Percentiles rank a stretch among this genome's conserved stretches.
phyloP scores from a whole-genome alignment of 1,140 invertebrate genomes.

The Acromyrmex charruanus region DNA sequence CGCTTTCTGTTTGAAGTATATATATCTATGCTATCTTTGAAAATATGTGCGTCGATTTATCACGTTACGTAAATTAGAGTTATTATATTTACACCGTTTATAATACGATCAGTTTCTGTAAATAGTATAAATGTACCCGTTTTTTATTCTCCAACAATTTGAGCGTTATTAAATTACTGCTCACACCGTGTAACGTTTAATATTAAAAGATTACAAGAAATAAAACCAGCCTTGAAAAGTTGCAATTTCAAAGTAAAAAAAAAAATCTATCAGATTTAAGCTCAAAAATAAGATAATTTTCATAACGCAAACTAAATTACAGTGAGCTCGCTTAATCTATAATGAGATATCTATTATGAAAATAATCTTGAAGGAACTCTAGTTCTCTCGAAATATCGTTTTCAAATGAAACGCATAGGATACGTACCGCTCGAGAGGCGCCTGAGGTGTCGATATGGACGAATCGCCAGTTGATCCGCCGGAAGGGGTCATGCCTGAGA shows the following conservation, averaged over 20 bases:
- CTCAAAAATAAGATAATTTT: not conserved
- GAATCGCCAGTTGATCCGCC: constrained; percentile 43
- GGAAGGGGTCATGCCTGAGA: constrained; percentile 61
- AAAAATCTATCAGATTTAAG: not conserved
- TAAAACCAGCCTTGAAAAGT: too few relatives aligned
- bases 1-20: not conserved
- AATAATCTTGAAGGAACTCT: not conserved
- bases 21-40: constrained; percentile 15
- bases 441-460: constrained; percentile 44
- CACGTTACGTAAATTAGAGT: not conserved
- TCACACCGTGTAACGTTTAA: too few relatives aligned
- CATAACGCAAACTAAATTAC: not conserved
- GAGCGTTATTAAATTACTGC: not conserved
- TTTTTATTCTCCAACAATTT: not conserved
- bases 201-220: too few relatives aligned
- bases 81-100: constrained; percentile 15
- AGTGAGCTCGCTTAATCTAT: not conserved
- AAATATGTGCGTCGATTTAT: not conserved
- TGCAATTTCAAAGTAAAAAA: too few relatives aligned
- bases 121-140: not conserved
- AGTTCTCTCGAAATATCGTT: not conserved
- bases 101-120: not conserved
- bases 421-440: constrained; percentile 42
- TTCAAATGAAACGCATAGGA: not conserved
- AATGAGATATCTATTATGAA: not conserved